Evolutionary conservation across 2,888 invertebrate species (phyloP).

Genomic region (Rhagophthalmus giganteus): DNA sequence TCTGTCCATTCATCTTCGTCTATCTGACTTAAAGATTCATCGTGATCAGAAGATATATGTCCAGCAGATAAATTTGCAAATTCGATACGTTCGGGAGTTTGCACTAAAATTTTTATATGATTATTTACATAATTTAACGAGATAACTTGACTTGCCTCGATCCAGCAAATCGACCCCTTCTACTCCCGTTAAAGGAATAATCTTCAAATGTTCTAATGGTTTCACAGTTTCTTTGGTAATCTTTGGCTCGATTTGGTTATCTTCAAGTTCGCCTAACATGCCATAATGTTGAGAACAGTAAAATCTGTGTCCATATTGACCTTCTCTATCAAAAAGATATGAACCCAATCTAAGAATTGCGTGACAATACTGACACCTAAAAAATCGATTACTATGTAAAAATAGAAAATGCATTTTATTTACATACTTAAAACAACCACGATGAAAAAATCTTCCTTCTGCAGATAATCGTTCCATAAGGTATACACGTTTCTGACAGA

Average conservation of each 20-base stretch:
- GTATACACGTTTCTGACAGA: constrained; percentile 90
- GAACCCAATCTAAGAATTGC: constrained; percentile 80
- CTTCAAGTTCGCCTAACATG: constrained; percentile 60
- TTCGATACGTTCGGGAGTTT: constrained; percentile 79
- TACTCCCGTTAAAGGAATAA: constrained; percentile 56
- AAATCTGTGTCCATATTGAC: constrained; percentile 68
- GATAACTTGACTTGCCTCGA: constrained; percentile 46
- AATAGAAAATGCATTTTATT: background rate
- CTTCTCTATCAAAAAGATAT: constrained; percentile 72
- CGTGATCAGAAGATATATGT: constrained; percentile 62
- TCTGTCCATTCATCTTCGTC: constrained; percentile 97
- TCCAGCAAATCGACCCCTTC: constrained; percentile 59
- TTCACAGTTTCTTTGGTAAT: constrained; percentile 33
- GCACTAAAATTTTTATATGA: too few relatives aligned
- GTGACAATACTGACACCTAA: constrained; percentile 86
- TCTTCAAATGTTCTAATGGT: constrained; percentile 56
- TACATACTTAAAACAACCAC: constrained; percentile 76
- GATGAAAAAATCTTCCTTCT: constrained; percentile 88
- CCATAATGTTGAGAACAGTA: constrained; percentile 78
- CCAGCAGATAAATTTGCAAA: constrained; percentile 71
- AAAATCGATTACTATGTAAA: too few relatives aligned
- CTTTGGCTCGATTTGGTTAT: constrained; percentile 43
- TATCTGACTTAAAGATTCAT: constrained; percentile 73
- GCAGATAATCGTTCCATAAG: constrained; percentile 90
- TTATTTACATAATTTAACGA: background rate